Percentiles rank a stretch among this genome's conserved stretches.
These are phyloP conservation scores for Pachyseris speciosa DNA, from an alignment of 64 coral and sea anemone species.

Conservation along the genomic window DNA sequence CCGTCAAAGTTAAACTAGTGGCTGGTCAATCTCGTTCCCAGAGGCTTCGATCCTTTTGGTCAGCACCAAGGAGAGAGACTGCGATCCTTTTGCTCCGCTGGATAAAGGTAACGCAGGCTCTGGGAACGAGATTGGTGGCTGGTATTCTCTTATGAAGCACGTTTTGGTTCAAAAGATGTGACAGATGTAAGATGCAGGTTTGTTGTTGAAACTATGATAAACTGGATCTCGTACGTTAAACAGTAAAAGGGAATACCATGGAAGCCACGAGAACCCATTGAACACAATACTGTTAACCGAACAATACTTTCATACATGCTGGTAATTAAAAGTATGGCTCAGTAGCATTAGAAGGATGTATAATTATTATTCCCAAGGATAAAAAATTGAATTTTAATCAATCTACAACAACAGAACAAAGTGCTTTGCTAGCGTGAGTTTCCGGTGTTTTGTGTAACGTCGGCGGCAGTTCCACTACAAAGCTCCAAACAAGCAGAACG, in stretches of 20 bases:
- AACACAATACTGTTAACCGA: not conserved
- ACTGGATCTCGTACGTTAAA: too few species aligned
- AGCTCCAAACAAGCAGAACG: constrained; percentile 25
- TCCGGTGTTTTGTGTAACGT: constrained; percentile 18
- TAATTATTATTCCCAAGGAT: not conserved
- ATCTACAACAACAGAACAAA: not conserved
- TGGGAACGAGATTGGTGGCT: too few species aligned
- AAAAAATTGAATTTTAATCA: not conserved
- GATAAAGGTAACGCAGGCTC: too few species aligned
- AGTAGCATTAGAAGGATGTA: not conserved
- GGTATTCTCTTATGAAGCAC: too few species aligned
- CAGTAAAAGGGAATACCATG: not conserved
- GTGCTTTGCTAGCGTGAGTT: not conserved
- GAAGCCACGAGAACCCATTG: not conserved
- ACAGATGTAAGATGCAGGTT: too few species aligned
- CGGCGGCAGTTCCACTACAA: not conserved
- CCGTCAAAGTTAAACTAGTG: too few species aligned
- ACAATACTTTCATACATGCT: not conserved
- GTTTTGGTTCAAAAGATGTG: not conserved
- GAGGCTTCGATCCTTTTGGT: too few species aligned
- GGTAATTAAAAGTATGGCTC: not conserved
- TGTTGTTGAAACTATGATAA: not conserved
- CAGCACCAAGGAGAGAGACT: too few species aligned
- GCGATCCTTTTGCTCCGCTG: too few species aligned
- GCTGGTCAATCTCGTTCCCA: too few species aligned